Evolutionary conservation across 2,113 vertebrate species (phyloP), one percentile per base, ranked within the genome.

Genomic region (Clarias batrachus): DNA sequence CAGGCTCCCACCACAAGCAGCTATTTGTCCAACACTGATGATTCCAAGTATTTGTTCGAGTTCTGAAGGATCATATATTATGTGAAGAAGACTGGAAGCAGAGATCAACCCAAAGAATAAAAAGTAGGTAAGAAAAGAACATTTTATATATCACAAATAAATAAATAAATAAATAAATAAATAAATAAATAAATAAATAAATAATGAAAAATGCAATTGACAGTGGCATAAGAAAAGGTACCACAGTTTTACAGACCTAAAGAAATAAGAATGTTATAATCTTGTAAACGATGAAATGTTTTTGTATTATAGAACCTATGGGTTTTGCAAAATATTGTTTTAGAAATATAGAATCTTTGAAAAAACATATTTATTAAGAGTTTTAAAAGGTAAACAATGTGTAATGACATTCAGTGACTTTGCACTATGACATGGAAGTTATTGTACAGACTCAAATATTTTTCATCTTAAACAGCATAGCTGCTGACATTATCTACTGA

Each of bases 261-360:
- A 56, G 91, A 90, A 37, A 4, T 33, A 91, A 89, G 19, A 88
- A 87, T 81, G 79, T 86, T 74, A 82, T 27, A 48, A 86, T 90
- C 91, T 86, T 91, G 63, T 66, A 92, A 91, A 93, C 94, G 94
- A 94, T 94, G 93, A 92, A 62, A 70, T 82, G 91, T 93, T 91
- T 87, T 88, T 90, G n/a, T 25, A 56, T 56, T 78, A 56, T 16
- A 59, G n/a, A 27, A 6, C 12, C 73, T 63, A 17, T 76, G 79
- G 78, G 1, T 19, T 68, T 82, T 57, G 63, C 19, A 4, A 63
- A 6, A 21, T 63, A 6, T 37, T 27, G 17, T 23, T 77, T 60
- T 11, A 79, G n/a, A 10, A 79, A 30, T 4, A 59, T 30, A 21
- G 12, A 37, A 37, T 37, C 33, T 37, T 37, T 37, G 33, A 37